Evolutionary conservation across 2,888 invertebrate species (phyloP).

Genomic region (Sesamia inferens): DNA sequence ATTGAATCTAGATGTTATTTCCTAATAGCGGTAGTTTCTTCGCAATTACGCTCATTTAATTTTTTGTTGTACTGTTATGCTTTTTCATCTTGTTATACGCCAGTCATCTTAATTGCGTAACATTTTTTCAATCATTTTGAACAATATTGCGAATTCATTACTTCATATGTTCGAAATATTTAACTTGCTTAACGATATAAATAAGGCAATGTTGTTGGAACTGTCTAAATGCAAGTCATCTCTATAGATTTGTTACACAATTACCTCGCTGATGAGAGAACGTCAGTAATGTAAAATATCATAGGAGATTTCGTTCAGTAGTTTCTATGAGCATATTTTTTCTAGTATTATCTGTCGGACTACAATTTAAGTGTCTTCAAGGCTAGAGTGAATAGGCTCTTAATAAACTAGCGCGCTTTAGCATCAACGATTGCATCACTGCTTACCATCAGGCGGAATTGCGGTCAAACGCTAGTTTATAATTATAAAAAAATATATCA

Average conservation of each 20-base stretch:
- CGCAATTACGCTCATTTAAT: not conserved
- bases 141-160: no score
- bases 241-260: not conserved
- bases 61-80: no score
- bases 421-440: no score
- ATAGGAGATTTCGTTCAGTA: not conserved
- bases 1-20: not conserved
- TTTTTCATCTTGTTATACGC: not conserved
- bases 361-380: no score
- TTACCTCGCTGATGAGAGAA: not conserved
- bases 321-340: not conserved
- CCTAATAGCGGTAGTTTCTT: not conserved
- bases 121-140: not conserved
- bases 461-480: no score
- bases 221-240: not conserved
- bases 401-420: no score
- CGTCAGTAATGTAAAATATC: not conserved
- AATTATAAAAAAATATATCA: no score
- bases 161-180: not conserved
- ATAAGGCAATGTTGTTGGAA: not conserved
- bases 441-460: no score
- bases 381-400: no score
- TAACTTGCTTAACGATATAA: not conserved
- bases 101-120: not conserved
- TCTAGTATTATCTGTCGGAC: no score